These are phyloP conservation scores for Halocaridina rubra DNA, from an alignment of 2,888 invertebrate species.

Conservation along the genomic window DNA sequence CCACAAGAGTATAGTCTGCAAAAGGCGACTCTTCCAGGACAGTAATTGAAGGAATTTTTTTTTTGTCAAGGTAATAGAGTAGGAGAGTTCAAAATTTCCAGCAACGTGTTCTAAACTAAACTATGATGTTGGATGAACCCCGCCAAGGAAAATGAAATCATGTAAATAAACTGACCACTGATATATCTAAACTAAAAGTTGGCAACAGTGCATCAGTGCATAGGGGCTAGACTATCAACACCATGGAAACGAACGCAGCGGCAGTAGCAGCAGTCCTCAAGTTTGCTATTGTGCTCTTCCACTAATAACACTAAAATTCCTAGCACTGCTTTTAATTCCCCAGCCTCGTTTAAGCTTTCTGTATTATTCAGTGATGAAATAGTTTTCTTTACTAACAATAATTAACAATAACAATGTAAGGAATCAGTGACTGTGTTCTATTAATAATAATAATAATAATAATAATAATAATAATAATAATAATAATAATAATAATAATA, in stretches of 20 bases:
- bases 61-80: background rate
- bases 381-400: background rate
- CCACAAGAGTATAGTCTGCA: background rate
- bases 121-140: too few relatives aligned
- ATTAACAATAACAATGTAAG: background rate
- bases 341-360: background rate
- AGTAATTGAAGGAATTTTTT: too few relatives aligned
- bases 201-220: background rate
- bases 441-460: background rate
- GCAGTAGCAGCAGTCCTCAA: background rate
- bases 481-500: too few relatives aligned
- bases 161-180: background rate
- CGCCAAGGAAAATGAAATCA: too few relatives aligned
- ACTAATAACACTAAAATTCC: conserved; percentile 8
- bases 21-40: background rate
- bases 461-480: too few relatives aligned
- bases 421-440: background rate
- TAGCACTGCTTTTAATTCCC: background rate
- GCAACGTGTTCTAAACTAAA: background rate
- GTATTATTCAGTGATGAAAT: background rate
- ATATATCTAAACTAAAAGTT: background rate
- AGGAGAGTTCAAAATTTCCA: background rate
- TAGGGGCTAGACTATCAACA: background rate
- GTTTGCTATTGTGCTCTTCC: background rate
- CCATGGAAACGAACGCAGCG: background rate